phyloP scores from a whole-genome alignment of 2,888 invertebrate species.

The Deilephila elpenor region DNA sequence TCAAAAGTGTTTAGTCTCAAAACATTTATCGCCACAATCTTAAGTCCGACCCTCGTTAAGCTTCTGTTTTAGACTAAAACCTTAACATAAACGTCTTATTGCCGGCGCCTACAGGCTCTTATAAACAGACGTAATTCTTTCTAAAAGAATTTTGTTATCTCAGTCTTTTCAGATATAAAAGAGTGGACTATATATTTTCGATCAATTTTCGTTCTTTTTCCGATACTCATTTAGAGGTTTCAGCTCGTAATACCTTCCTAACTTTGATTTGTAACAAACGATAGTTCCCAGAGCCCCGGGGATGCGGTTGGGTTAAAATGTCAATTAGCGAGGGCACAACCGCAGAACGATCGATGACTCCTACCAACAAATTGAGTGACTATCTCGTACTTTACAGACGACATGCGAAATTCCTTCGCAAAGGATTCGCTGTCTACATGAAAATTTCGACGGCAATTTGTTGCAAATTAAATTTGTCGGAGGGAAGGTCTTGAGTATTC shows the following conservation, averaged over 20 bases:
- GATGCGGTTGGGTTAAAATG: slow-evolving; percentile 12
- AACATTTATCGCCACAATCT: no score
- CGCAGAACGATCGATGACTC: slow-evolving; percentile 4
- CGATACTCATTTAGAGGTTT: background rate
- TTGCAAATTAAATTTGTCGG: slow-evolving; percentile 7
- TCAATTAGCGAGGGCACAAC: background rate
- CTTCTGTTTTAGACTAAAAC: no score
- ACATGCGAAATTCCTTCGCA: background rate
- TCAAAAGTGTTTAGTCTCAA: no score
- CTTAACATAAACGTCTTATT: no score
- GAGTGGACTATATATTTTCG: background rate
- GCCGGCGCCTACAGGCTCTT: no score
- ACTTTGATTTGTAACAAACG: slow-evolving; percentile 12
- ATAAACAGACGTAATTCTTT: no score
- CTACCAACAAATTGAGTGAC: background rate
- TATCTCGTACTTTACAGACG: background rate
- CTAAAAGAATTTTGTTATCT: no score
- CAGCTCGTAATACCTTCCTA: background rate
- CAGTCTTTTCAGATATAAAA: background rate
- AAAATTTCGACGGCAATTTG: background rate
- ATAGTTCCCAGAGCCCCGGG: background rate
- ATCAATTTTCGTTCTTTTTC: background rate
- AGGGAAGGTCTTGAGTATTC: background rate
- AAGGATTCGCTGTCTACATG: background rate
- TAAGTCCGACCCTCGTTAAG: no score